Evolutionary conservation across 30 jellyfish, hydroid and myxozoan species (phyloP).

Genomic region (Pelagia noctiluca): DNA sequence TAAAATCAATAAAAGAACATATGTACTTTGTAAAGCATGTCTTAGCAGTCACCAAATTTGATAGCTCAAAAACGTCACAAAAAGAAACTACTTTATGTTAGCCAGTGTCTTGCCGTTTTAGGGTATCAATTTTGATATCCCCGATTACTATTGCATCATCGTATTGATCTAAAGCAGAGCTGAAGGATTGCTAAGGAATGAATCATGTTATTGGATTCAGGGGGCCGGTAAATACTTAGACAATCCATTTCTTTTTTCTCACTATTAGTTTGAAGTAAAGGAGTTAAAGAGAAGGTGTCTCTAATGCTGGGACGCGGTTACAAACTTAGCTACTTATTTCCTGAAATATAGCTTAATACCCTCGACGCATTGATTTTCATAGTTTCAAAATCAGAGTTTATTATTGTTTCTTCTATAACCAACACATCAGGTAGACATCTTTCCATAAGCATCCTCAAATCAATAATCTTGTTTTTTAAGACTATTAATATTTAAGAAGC

Average conservation of each 20-base stretch:
- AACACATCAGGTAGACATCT: slow-evolving; percentile 34
- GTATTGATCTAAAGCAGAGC: slow-evolving; percentile 17
- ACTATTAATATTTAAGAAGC: slow-evolving; percentile 46
- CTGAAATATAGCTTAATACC: slow-evolving; percentile 11
- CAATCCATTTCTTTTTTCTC: slow-evolving; percentile 25
- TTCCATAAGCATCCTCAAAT: slow-evolving; percentile 32
- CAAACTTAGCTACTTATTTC: slow-evolving; percentile 43
- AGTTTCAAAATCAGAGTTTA: too few relatives aligned
- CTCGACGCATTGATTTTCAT: too few relatives aligned
- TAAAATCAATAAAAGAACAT: slow-evolving; percentile 47
- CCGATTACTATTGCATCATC: slow-evolving; percentile 40
- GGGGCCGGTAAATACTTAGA: slow-evolving; percentile 53
- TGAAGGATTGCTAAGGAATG: too few relatives aligned
- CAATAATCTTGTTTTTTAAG: slow-evolving; percentile 37
- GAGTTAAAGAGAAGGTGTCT: slow-evolving; percentile 21
- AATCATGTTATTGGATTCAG: slow-evolving; percentile 28
- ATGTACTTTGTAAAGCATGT: slow-evolving; percentile 33
- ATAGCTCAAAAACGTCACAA: slow-evolving; percentile 62
- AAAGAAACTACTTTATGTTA: slow-evolving; percentile 3
- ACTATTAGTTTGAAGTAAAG: slow-evolving; percentile 26
- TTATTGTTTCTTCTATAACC: slow-evolving; percentile 31
- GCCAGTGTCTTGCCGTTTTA: background rate
- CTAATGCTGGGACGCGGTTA: slow-evolving; percentile 26
- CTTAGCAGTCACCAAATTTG: slow-evolving; percentile 54
- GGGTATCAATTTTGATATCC: slow-evolving; percentile 30